A percentile compares a stretch with the other conserved stretches of the same genome.
phyloP scores from a whole-genome alignment of 1,140 invertebrate genomes.

The Tyrophagus putrescentiae region DNA sequence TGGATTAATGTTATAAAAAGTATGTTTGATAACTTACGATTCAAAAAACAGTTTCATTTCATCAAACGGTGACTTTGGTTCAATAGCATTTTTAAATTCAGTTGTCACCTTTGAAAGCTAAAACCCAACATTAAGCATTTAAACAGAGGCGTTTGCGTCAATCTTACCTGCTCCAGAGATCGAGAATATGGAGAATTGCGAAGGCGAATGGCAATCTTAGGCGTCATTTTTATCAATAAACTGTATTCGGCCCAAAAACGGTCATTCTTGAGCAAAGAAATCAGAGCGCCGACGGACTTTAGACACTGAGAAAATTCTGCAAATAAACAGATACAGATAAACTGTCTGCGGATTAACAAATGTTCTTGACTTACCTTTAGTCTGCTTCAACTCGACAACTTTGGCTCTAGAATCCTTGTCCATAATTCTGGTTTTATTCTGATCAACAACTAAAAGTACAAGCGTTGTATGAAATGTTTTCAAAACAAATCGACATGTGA shows the following conservation, averaged over 20 bases:
- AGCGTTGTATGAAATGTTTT: no score
- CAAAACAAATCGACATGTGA: no score
- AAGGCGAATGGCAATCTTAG: conserved; percentile 5
- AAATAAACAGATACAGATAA: no score
- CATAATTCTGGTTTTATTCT: neutral
- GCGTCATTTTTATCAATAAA: conserved; percentile 1
- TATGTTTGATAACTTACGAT: no score
- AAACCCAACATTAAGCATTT: neutral
- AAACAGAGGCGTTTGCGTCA: neutral
- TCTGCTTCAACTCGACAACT: neutral
- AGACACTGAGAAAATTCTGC: no score
- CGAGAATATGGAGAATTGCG: neutral
- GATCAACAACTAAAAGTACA: no score
- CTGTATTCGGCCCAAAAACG: neutral
- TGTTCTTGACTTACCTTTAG: neutral
- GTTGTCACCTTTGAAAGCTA: neutral
- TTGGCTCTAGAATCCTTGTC: neutral
- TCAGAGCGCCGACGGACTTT: neutral
- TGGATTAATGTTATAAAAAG: no score
- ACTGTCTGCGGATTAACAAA: no score
- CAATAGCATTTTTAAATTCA: neutral
- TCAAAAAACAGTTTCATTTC: neutral
- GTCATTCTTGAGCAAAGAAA: neutral
- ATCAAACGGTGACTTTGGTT: neutral
- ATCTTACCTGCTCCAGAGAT: neutral